A percentile compares a stretch with the other conserved stretches of the same genome.
phyloP scores from a whole-genome alignment of 2,113 vertebrate genomes.

The Pluvialis apricaria region DNA sequence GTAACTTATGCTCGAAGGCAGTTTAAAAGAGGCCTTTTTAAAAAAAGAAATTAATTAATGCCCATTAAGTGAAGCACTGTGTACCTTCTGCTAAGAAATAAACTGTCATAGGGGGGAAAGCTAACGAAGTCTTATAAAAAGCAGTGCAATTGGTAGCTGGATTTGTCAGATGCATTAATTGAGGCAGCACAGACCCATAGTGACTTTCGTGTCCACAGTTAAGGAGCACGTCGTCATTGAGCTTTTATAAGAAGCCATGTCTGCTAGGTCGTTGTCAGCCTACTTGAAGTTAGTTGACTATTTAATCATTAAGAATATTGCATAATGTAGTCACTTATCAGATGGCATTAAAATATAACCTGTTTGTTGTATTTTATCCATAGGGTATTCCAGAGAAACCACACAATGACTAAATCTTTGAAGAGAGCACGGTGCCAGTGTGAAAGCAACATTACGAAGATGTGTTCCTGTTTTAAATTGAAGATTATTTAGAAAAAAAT shows the following conservation, averaged over 20 bases:
- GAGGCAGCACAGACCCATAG: neutral
- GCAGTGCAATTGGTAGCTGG: neutral
- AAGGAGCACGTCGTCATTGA: neutral
- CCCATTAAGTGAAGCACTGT: neutral
- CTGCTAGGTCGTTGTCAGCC: neutral
- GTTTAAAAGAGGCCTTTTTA: neutral
- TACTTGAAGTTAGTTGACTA: neutral
- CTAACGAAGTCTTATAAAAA: neutral
- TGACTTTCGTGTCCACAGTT: neutral
- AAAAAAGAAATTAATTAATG: neutral
- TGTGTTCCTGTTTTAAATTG: conserved; percentile 2
- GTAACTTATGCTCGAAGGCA: neutral
- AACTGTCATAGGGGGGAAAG: neutral
- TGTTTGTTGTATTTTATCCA: neutral
- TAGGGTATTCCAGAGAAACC: conserved; percentile 88
- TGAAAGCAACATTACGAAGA: conserved; percentile 23
- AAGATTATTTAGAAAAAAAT: conserved; percentile 57
- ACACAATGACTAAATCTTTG: conserved; percentile 81
- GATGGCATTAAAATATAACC: neutral
- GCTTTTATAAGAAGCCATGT: neutral
- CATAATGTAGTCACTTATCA: neutral
- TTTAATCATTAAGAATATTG: neutral
- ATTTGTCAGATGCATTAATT: neutral
- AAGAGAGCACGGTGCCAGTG: neutral
- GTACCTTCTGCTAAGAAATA: neutral